phyloP scores from a whole-genome alignment of 2,888 invertebrate genomes.

The Campopleginae sp. region DNA sequence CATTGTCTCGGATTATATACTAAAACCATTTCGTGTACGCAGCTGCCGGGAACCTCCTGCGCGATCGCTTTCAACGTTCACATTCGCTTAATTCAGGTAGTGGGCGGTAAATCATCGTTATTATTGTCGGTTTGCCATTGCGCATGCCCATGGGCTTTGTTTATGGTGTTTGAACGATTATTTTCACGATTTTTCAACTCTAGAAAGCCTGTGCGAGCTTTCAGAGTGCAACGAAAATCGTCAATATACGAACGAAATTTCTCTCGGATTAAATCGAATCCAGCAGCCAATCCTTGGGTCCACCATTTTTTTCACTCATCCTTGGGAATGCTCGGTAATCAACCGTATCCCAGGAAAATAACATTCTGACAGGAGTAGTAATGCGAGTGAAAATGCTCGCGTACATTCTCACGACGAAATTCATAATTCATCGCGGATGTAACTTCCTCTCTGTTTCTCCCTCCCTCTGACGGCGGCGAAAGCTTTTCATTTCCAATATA shows the following conservation, averaged over 20 bases:
- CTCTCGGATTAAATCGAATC: background rate
- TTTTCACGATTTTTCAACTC: background rate
- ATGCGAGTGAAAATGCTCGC: slow-evolving; percentile 45
- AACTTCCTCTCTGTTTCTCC: slow-evolving; percentile 36
- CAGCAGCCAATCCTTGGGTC: too few species aligned
- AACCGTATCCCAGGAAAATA: background rate
- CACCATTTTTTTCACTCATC: background rate
- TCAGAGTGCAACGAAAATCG: background rate
- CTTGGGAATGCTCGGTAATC: background rate
- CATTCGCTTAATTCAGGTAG: background rate
- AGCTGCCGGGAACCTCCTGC: background rate
- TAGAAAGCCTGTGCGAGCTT: background rate
- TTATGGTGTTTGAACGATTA: background rate
- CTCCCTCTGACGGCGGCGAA: slow-evolving; percentile 45
- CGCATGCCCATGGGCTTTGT: background rate
- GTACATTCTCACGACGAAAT: slow-evolving; percentile 57
- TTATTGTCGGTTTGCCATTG: background rate
- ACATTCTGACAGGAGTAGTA: background rate
- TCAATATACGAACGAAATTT: background rate
- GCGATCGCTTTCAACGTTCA: slow-evolving; percentile 16
- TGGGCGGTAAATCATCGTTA: background rate
- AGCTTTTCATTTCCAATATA: slow-evolving; percentile 58
- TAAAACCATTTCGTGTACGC: background rate
- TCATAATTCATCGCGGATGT: slow-evolving; percentile 53
- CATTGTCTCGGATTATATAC: slow-evolving; percentile 11